Conservation (phyloP, 2,113 vertebrate genomes). For the Neolamprologus longior region DNA sequence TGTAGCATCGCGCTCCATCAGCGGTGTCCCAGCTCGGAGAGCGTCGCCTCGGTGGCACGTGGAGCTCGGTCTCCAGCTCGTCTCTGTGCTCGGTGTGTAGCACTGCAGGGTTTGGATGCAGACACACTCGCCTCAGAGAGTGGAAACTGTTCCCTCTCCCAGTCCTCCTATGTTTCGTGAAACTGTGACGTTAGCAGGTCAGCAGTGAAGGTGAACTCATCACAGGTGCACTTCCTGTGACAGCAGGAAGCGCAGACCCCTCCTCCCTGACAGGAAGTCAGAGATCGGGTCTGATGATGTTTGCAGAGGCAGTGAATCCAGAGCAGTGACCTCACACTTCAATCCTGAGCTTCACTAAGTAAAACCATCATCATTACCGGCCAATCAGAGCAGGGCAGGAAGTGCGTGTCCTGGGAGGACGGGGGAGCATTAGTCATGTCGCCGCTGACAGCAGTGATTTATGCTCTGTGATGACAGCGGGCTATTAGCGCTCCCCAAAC, state of each 20-base stretch:
- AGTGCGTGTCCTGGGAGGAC: background rate
- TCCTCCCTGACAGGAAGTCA: background rate
- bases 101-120: background rate
- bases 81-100: background rate
- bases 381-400: background rate
- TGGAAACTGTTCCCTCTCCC: background rate
- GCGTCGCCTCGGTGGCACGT: fast-evolving
- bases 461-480: background rate
- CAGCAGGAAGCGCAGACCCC: background rate
- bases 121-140: background rate
- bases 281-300: background rate
- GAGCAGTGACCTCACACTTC: background rate
- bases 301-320: background rate
- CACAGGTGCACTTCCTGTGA: background rate
- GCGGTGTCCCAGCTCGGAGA: background rate
- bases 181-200: background rate
- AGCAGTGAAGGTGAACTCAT: background rate
- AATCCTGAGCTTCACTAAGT: background rate
- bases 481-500: constrained; percentile 5
- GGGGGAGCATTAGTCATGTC: background rate
- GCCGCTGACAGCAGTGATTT: background rate
- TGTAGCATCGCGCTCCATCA: background rate
- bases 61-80: background rate
- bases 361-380: background rate
- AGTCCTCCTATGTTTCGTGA: background rate